Conservation (phyloP, 1,140 invertebrate species). For the Aphelinus certus region DNA sequence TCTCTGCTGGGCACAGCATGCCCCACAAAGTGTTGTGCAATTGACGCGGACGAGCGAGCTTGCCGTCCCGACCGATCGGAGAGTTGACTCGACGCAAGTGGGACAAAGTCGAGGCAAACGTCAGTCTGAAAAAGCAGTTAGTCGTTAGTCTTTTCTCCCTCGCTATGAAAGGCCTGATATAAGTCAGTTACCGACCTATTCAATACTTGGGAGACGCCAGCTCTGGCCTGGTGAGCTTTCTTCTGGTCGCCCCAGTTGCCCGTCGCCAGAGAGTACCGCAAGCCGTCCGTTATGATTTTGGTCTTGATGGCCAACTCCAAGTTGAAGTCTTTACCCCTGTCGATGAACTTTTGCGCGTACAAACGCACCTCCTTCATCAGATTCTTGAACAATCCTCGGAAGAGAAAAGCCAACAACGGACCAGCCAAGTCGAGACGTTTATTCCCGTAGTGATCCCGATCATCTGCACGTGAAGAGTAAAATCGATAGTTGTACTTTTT, state of each 20-base stretch:
- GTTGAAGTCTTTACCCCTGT: slow-evolving; percentile 71
- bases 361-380: slow-evolving; percentile 94
- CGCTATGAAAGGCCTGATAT: too few species aligned
- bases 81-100: slow-evolving; percentile 50
- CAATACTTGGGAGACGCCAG: slow-evolving; percentile 51
- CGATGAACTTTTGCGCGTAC: slow-evolving; percentile 99
- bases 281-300: slow-evolving; percentile 49
- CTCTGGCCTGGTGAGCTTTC: slow-evolving; percentile 49
- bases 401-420: slow-evolving; percentile 93
- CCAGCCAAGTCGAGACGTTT: slow-evolving; percentile 97
- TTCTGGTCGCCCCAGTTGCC: slow-evolving; percentile 55
- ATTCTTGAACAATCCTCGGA: slow-evolving; percentile 92
- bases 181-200: slow-evolving; percentile 37
- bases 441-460: slow-evolving; percentile 99
- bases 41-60: slow-evolving; percentile 50
- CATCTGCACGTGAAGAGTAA: slow-evolving; percentile 69
- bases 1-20: slow-evolving; percentile 52
- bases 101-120: slow-evolving; percentile 48
- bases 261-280: slow-evolving; percentile 50
- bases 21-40: slow-evolving; percentile 52
- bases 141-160: background rate
- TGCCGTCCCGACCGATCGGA: slow-evolving; percentile 50
- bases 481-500: too few species aligned
- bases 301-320: slow-evolving; percentile 51
- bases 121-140: slow-evolving; percentile 31